phyloP scores from a whole-genome alignment of 2,797 vertebrate genomes.

The Ispidina lecontei region DNA sequence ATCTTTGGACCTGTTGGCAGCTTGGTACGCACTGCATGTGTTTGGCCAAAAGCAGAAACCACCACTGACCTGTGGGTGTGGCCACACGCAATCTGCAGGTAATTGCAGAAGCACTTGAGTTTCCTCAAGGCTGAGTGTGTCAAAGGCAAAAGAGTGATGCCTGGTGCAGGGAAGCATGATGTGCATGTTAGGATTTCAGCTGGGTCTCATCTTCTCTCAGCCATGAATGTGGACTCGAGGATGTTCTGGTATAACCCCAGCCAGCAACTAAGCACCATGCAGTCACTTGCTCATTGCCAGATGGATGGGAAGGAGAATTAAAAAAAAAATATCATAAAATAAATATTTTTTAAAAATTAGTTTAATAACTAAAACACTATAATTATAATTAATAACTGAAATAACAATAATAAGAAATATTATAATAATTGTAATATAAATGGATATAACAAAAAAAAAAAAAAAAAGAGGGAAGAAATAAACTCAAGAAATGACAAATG shows the following conservation, averaged over 20 bases:
- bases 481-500: not conserved
- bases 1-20: not conserved
- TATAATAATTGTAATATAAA: not conserved
- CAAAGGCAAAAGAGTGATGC: not conserved
- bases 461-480: not conserved
- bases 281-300: not conserved
- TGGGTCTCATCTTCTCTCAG: accelerated
- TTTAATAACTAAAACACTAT: not conserved
- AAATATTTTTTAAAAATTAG: too few species aligned
- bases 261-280: not conserved
- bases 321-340: not conserved
- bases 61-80: accelerated
- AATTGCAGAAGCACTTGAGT: not conserved
- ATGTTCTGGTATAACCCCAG: not conserved
- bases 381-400: not conserved
- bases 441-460: not conserved
- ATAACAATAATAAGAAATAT: not conserved
- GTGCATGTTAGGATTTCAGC: accelerated
- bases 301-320: not conserved
- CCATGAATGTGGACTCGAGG: accelerated
- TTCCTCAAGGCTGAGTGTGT: not conserved
- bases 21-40: accelerated
- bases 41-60: not conserved
- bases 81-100: accelerated
- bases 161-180: not conserved